A percentile compares a stretch with the other conserved stretches of the same genome.
These are phyloP conservation scores for Sciurus carolinensis DNA, from an alignment of 2,797 vertebrate genomes.

Conservation along the genomic window DNA sequence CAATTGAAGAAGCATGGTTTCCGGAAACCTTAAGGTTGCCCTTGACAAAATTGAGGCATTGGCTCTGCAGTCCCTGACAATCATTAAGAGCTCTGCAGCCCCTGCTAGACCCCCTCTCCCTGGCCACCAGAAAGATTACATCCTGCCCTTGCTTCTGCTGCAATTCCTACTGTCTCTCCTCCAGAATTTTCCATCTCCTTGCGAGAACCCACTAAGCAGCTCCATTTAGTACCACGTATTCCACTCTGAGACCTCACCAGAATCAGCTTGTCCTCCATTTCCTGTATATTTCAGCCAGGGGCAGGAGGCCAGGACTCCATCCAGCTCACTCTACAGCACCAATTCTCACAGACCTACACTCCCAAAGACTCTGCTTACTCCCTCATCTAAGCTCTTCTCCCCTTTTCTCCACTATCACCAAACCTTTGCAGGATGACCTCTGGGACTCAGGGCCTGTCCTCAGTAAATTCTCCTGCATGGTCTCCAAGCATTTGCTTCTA, in stretches of 20 bases:
- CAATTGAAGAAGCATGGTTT: not conserved
- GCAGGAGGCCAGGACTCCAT: not conserved
- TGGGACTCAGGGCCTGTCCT: not conserved
- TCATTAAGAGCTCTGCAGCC: not conserved
- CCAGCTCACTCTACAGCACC: not conserved
- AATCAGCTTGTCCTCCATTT: not conserved
- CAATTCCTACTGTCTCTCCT: not conserved
- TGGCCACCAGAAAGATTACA: not conserved
- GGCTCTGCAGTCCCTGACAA: not conserved
- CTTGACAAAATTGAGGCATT: not conserved
- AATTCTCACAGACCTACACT: not conserved
- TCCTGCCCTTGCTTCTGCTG: accelerated
- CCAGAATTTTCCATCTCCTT: not conserved
- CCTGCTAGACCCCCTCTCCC: not conserved
- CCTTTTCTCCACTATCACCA: not conserved
- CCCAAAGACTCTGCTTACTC: not conserved
- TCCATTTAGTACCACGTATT: not conserved
- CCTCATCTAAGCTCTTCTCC: not conserved
- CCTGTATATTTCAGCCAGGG: not conserved
- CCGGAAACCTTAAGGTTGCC: not conserved
- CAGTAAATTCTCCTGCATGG: not conserved
- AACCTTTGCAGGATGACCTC: not conserved
- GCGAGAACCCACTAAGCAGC: not conserved
- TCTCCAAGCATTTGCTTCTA: not conserved
- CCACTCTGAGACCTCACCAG: not conserved